Percentiles rank a stretch among this genome's conserved stretches.
Evolutionary conservation across 2,888 invertebrate species (phyloP).

Genomic region (Caenorhabditis sp.): DNA sequence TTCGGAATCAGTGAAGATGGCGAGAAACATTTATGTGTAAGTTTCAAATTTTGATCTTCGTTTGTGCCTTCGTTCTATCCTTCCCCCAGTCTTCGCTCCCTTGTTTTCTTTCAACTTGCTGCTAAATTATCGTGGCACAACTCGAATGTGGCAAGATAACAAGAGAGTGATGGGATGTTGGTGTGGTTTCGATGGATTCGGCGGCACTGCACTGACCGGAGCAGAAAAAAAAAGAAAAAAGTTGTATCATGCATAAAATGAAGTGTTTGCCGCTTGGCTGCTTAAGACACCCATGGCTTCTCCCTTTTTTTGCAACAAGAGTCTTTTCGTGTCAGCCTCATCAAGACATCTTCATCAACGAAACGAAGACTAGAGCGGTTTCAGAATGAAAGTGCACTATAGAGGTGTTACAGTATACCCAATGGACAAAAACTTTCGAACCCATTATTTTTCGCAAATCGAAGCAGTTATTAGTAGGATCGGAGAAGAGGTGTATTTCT

Average conservation of each 20-base stretch:
- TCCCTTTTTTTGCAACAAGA: constrained; percentile 7
- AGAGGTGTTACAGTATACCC: constrained; percentile 1
- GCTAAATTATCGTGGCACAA: constrained; percentile 47
- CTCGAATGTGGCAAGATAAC: constrained; percentile 43
- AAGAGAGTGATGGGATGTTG: constrained; percentile 46
- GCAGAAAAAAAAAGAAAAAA: constrained; percentile 47
- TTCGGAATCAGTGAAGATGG: constrained; percentile 36
- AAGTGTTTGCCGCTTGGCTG: constrained; percentile 60
- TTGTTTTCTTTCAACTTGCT: constrained; percentile 33
- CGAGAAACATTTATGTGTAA: constrained; percentile 45
- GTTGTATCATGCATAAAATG: constrained; percentile 63
- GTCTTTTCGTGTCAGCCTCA: constrained; percentile 20
- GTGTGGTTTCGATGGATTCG: constrained; percentile 24
- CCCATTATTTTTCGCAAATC: too few relatives aligned
- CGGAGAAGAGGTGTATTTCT: constrained; percentile 37
- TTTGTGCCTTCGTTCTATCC: neutral
- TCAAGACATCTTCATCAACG: neutral
- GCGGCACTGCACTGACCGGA: constrained; percentile 13
- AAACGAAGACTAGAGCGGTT: too few relatives aligned
- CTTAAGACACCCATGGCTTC: constrained; percentile 28
- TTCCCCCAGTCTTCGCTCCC: neutral
- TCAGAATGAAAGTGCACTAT: too few relatives aligned
- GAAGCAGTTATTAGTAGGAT: constrained; percentile 33
- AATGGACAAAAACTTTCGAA: constrained; percentile 13
- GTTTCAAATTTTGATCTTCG: constrained; percentile 7